A percentile compares a stretch with the other conserved stretches of the same genome.
Conservation (phyloP, 2,888 invertebrate species). For the Athetis lepigone region DNA sequence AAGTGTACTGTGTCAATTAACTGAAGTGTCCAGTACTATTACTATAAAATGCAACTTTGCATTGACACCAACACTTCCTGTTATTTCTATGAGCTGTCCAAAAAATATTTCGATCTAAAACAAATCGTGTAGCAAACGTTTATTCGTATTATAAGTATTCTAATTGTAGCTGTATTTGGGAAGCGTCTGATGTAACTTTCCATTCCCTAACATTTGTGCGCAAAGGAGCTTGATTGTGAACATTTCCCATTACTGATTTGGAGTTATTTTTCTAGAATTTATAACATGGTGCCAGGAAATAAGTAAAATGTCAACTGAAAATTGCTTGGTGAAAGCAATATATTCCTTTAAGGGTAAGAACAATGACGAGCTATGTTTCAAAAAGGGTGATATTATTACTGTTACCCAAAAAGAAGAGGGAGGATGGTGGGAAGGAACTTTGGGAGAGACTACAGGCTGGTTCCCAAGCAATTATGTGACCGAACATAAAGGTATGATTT, state of each 20-base stretch:
- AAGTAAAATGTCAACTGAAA: constrained; percentile 90
- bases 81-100: constrained; percentile 61
- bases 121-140: constrained; percentile 19
- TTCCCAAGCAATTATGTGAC: constrained; percentile 99
- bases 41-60: constrained; percentile 38
- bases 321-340: constrained; percentile 95
- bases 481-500: constrained; percentile 93
- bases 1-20: constrained; percentile 14
- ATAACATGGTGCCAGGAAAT: constrained; percentile 78
- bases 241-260: constrained; percentile 19
- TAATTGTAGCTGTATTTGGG: constrained; percentile 1
- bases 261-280: constrained; percentile 60
- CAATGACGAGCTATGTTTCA: constrained; percentile 99
- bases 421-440: constrained; percentile 99
- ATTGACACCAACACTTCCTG: constrained; percentile 67
- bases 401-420: constrained; percentile 99
- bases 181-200: constrained; percentile 6
- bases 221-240: background rate
- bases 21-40: background rate
- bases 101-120: constrained; percentile 50
- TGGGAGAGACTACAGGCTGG: constrained; percentile 99
- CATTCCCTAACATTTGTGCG: constrained; percentile 5
- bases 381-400: constrained; percentile 98
- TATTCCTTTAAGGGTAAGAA: constrained; percentile 98
- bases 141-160: background rate